phyloP scores from a whole-genome alignment of 2,888 invertebrate genomes.

The Torymus auratus region DNA sequence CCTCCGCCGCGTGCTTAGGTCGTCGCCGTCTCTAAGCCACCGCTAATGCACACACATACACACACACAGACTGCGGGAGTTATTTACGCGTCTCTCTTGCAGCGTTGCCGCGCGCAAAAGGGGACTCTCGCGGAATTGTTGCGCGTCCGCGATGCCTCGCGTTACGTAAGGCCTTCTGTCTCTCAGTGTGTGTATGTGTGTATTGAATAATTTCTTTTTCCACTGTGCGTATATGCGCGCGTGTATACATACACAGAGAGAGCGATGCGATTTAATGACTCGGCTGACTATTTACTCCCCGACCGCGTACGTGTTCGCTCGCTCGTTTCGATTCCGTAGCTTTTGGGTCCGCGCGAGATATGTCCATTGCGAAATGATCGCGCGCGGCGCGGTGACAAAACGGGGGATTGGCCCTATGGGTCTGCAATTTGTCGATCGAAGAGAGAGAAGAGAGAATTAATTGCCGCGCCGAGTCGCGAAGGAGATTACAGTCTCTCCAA shows the following conservation, averaged over 20 bases:
- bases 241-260: background rate
- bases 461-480: too few relatives aligned
- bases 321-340: background rate
- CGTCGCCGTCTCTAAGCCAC: background rate
- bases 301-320: background rate
- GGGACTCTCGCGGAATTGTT: constrained; percentile 1
- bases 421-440: constrained; percentile 24
- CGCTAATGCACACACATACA: too few relatives aligned
- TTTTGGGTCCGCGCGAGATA: background rate
- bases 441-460: too few relatives aligned
- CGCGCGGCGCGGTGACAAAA: constrained; percentile 6
- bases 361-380: constrained; percentile 34
- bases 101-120: background rate
- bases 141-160: background rate
- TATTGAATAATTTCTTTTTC: constrained; percentile 35
- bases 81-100: constrained; percentile 35
- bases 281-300: background rate
- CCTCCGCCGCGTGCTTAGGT: background rate
- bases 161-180: constrained; percentile 35
- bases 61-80: background rate
- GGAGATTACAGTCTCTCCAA: too few relatives aligned
- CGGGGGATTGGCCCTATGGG: too few relatives aligned
- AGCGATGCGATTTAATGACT: constrained; percentile 37
- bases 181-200: background rate
- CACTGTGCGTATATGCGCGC: background rate